phyloP scores from a whole-genome alignment of 2,113 vertebrate genomes.

The Sylvicapra grimmia region DNA sequence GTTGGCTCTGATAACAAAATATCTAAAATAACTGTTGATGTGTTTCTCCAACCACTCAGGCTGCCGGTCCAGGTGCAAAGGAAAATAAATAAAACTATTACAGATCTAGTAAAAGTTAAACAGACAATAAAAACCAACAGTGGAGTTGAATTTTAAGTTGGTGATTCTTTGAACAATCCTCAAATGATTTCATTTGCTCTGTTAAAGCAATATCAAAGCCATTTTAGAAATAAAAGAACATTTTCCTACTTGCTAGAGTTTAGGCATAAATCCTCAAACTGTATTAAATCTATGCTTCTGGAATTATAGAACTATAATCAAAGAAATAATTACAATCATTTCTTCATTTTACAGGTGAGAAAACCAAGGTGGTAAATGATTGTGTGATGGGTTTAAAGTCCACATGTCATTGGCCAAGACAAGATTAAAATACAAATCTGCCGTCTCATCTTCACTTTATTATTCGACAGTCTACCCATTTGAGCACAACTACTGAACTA shows the following conservation, averaged over 20 bases:
- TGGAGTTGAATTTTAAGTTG: slow-evolving; percentile 16
- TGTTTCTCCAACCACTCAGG: not conserved
- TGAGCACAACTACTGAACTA: not conserved
- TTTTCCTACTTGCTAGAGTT: not conserved
- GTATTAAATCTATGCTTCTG: not conserved
- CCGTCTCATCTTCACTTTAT: not conserved
- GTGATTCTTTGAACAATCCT: not conserved
- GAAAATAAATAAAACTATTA: not conserved
- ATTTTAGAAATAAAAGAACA: not conserved
- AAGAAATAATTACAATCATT: not conserved
- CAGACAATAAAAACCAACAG: slow-evolving; percentile 25
- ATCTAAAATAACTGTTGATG: slow-evolving; percentile 29
- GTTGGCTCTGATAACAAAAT: slow-evolving; percentile 25
- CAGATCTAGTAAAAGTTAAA: slow-evolving; percentile 36
- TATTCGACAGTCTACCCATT: not conserved
- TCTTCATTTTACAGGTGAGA: not conserved
- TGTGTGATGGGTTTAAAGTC: not conserved
- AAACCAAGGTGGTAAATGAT: not conserved
- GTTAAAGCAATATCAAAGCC: not conserved
- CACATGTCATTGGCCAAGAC: not conserved
- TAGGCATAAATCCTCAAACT: not conserved
- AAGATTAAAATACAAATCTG: not conserved
- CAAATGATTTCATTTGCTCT: slow-evolving; percentile 13
- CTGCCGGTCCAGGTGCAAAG: not conserved
- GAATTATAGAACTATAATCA: not conserved